Evolutionary conservation across 1,140 invertebrate genomes (phyloP).

Genomic region (Scylla paramamosain): DNA sequence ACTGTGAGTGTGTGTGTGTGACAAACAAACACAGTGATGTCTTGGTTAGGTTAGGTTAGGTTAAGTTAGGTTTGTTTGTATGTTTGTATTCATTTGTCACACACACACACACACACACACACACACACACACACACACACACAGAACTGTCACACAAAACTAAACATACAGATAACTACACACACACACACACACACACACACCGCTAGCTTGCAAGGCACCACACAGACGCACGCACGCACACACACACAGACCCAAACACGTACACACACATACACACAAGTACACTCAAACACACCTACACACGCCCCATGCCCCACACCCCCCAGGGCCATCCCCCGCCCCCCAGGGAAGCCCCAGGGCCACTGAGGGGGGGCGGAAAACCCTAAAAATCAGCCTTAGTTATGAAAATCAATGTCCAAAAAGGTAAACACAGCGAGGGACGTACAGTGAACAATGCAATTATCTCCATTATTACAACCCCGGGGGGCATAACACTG

Average conservation of each 20-base stretch:
- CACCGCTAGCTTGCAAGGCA: background rate
- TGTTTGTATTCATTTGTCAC: background rate
- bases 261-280: background rate
- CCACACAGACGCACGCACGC: background rate
- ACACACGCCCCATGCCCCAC: background rate
- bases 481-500: background rate
- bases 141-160: too few relatives aligned
- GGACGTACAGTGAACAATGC: background rate
- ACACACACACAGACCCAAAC: background rate
- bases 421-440: background rate
- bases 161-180: too few relatives aligned
- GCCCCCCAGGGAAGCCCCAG: background rate
- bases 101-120: background rate
- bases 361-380: background rate
- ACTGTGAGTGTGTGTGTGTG: too few relatives aligned
- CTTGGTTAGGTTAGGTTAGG: too few relatives aligned
- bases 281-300: background rate
- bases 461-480: background rate
- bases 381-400: background rate
- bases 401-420: constrained; percentile 56
- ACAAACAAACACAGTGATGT: too few relatives aligned
- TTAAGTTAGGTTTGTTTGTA: too few relatives aligned
- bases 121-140: too few relatives aligned
- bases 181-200: too few relatives aligned
- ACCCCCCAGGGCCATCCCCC: background rate